Evolutionary conservation across 2,888 invertebrate genomes (phyloP).

Genomic region (Eristalinus aeneus): DNA sequence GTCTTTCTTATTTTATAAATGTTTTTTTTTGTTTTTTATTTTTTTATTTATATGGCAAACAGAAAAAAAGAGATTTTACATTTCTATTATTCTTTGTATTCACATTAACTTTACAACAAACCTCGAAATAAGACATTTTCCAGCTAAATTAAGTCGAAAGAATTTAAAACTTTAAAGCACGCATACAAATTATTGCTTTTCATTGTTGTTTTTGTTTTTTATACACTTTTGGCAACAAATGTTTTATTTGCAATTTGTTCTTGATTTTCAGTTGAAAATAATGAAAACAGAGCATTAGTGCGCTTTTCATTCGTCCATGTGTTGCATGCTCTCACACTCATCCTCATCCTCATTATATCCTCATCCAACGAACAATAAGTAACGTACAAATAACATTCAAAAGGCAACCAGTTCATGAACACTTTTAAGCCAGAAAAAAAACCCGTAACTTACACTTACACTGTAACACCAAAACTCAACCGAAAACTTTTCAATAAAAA

Average conservation of each 20-base stretch:
- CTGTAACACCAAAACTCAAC: constrained; percentile 32
- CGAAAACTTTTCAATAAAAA: background rate
- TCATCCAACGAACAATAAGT: constrained; percentile 59
- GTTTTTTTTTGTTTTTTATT: constrained; percentile 20
- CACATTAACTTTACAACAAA: constrained; percentile 33
- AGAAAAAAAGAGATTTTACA: constrained; percentile 3
- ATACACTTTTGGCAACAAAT: constrained; percentile 37
- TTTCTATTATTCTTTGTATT: constrained; percentile 28
- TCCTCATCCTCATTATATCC: constrained; percentile 39
- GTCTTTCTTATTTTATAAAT: constrained; percentile 57
- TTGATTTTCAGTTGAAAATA: background rate
- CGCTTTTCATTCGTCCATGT: background rate
- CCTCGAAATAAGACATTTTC: background rate
- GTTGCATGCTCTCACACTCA: constrained; percentile 4
- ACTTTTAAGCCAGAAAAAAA: constrained; percentile 54
- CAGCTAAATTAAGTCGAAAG: background rate
- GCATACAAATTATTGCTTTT: constrained; percentile 63
- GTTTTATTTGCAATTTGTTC: background rate
- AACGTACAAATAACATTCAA: constrained; percentile 50
- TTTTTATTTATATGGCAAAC: constrained; percentile 29
- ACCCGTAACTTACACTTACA: constrained; percentile 29
- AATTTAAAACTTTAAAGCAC: constrained; percentile 25
- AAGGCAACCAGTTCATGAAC: constrained; percentile 70
- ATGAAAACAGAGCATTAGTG: constrained; percentile 7
- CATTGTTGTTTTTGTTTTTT: background rate